Base-by-base conservation (phyloP, 2,113 vertebrate species). In the Marmota monax region DNA sequence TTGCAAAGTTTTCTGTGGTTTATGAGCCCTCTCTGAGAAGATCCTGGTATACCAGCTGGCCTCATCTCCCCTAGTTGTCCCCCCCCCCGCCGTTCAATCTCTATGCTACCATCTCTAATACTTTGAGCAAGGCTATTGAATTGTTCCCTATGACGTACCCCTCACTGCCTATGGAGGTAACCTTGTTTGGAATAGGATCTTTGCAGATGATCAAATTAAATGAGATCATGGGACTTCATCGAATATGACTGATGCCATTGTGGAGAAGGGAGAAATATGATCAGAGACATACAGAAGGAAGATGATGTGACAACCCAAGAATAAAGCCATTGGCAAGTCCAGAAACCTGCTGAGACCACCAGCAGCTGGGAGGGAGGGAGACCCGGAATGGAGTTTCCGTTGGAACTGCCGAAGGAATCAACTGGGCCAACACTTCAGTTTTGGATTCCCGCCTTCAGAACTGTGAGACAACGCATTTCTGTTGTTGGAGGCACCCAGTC, bases 131-230 rank as follows among this genome's bases (percentile, higher is more conserved):
- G 22, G 12, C 29, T 37, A 2, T 51, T 86, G 79, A 92, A 48
- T n/a, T 45, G 25, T 86, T 25, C 20, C 11, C 48, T 70, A 25
- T 0, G 2, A 85, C 17, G 48, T 58, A 79, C 48, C 1, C 20
- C 34, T 39, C 2, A 37, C 29, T 48, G 37, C 7, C n/a, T 84
- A 23, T 51, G 56, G 84, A 56, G 72, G 18, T 42, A 72, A 84
- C 3, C 20, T 58, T 69, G 22, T 29, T 92, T 79, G 29, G 63
- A 92, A 56, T 32, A 84, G 10, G 16, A n/a, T 80, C 42, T 94
- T 90, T 58, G 53, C 27, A 34, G 39, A 69, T 88, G 39, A 34
- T 76, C 70, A 27, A 12, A 63, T 48, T 72, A 92, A 76, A 91
- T 85, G 67, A 91, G n/a, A 7, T 53, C 77, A 53, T 3, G 8